Evolutionary conservation across 2,888 invertebrate genomes (phyloP), one percentile per base, ranked within the genome.

Genomic region (Matsumyia berberina): DNA sequence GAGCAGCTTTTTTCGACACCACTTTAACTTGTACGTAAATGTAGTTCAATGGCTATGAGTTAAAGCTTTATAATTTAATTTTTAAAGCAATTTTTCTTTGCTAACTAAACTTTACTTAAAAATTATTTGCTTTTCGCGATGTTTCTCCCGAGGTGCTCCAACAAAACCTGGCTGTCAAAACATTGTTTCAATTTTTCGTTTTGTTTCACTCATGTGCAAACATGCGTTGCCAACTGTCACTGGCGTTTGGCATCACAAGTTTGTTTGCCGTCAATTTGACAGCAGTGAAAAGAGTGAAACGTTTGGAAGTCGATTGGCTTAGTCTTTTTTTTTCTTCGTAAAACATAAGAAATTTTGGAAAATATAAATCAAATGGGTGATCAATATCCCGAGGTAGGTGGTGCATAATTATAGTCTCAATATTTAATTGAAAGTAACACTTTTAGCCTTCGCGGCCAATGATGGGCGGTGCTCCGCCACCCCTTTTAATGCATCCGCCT

Each of bases 351-450:
- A 24, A 39, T 33, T 58, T 19, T 19, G 7, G 11, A 37, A 37
- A 29, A 17, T 67, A 57, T 29, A 24, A 53, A 11, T 12, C 37
- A 31, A 72, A 90, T 90, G 90, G 88, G 88, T 42, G 90, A 90
- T 69, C 90, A 89, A 86, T 88, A 88, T 67, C 87, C 87, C 12
- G 90, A 90, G 72, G 90, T 90, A 87, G 86, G 88, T 88, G 4
- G 0, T 7, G 6, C 8, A 19, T 19, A 33, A 60, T 15, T 7
- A 19, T 19, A 0, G 8, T 31, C 5, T 12, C 2, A 12, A 0
- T 6, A 15, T 31, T 35, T 42, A 11, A 55, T 15, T 29, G 31
- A 46, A 24, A 5, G 17, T 35, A 39, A 42, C 5, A n/a, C 35
- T 55, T 33, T 4, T 6, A 80, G 85, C 64, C 73, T 8, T 64